Conservation (phyloP, 2,113 vertebrate genomes). For the Ifrita kowaldi region DNA sequence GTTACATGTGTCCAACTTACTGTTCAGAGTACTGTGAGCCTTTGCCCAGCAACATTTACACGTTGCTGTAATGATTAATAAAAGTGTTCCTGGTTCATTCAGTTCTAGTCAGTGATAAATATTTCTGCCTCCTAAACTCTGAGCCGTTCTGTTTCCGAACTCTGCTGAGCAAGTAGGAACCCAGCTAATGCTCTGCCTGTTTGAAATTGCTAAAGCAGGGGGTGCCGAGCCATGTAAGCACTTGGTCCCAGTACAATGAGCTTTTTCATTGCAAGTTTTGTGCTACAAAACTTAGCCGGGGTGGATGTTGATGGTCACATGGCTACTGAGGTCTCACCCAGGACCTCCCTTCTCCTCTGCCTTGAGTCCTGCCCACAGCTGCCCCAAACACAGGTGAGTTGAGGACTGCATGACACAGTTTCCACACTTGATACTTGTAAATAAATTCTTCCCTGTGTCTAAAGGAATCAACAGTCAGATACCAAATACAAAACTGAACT, state of each 20-base stretch:
- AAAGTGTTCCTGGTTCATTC: neutral
- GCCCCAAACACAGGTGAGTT: neutral
- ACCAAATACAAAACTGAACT: neutral
- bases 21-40: neutral
- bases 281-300: neutral
- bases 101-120: neutral
- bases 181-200: neutral
- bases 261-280: neutral
- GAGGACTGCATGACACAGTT: accelerated
- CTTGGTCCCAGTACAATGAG: no score
- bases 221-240: accelerated
- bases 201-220: neutral
- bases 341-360: neutral
- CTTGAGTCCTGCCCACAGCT: neutral
- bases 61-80: accelerated
- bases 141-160: neutral
- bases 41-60: neutral
- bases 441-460: neutral
- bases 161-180: neutral
- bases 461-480: neutral
- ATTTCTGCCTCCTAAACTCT: no score
- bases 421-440: neutral
- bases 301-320: accelerated
- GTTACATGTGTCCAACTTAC: neutral
- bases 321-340: neutral